A percentile compares a stretch with the other conserved stretches of the same genome.
These are phyloP conservation scores for Ctenomys sociabilis DNA, from an alignment of 2,113 vertebrate species.

Conservation along the genomic window DNA sequence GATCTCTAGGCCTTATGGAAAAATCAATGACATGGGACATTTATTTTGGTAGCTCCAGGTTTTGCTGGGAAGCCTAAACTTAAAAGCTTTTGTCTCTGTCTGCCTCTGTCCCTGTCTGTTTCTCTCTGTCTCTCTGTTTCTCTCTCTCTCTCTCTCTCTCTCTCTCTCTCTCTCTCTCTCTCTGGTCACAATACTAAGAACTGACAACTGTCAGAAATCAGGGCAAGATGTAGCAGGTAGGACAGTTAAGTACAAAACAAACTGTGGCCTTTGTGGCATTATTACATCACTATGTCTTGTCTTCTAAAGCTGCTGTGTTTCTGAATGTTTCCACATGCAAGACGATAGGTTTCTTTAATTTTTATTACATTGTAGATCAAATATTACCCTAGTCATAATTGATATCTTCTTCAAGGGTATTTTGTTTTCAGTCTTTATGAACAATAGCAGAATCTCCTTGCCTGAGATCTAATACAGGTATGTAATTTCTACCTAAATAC, in stretches of 20 bases:
- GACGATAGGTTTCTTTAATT: background rate
- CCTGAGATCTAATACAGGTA: background rate
- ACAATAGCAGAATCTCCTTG: background rate
- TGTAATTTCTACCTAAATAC: background rate
- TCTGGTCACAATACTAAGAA: background rate
- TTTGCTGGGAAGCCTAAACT: conserved; percentile 1
- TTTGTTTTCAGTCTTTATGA: background rate
- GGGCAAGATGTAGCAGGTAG: background rate
- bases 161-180: background rate
- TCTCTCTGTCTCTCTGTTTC: too few species aligned
- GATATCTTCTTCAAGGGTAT: background rate
- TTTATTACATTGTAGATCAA: background rate
- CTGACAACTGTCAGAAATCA: background rate
- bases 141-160: too few species aligned
- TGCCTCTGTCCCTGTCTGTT: too few species aligned
- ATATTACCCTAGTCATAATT: background rate
- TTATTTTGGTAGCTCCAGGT: background rate
- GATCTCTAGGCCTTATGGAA: background rate
- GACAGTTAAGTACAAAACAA: background rate
- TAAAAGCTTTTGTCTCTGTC: background rate
- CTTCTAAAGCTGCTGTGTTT: background rate
- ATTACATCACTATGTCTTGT: background rate
- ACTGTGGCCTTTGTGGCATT: background rate
- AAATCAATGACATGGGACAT: background rate
- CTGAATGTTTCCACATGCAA: background rate